phyloP scores from a whole-genome alignment of 1,140 invertebrate genomes.

The Drosophila nigromelanica region DNA sequence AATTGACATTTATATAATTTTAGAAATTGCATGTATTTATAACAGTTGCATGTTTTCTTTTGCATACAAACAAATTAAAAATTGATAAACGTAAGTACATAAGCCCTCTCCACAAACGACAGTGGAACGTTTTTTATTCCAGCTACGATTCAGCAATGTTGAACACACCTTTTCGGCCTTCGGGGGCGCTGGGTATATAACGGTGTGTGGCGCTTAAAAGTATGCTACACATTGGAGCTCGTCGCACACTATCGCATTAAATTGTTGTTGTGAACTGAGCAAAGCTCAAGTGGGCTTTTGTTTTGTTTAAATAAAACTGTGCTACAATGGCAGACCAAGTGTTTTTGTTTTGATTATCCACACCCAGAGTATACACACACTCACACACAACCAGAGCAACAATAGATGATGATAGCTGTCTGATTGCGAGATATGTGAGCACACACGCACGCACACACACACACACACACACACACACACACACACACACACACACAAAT shows the following conservation, averaged over 20 bases:
- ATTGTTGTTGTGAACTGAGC: conserved; percentile 65
- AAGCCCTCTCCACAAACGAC: background rate
- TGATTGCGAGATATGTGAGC: conserved; percentile 44
- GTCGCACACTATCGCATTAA: conserved; percentile 49
- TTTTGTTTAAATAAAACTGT: conserved; percentile 81
- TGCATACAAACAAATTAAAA: background rate
- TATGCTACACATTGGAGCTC: conserved; percentile 16
- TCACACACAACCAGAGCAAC: conserved; percentile 21
- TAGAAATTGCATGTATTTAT: background rate
- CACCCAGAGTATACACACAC: conserved; percentile 21
- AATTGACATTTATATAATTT: background rate
- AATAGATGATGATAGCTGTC: conserved; percentile 49
- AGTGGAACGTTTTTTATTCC: no score
- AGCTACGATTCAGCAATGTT: no score
- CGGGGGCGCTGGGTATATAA: background rate
- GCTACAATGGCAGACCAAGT: conserved; percentile 57
- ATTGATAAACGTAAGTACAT: background rate
- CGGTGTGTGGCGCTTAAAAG: background rate
- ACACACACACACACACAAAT: conserved; percentile 3
- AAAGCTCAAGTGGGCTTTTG: conserved; percentile 76
- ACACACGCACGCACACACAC: conserved; percentile 7
- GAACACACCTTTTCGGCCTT: background rate
- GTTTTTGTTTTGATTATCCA: conserved; percentile 76
- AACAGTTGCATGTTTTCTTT: background rate
- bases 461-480: conserved; percentile 6